Base-by-base conservation (phyloP, 2,113 vertebrate genomes). In the Dryoscopus gambensis region DNA sequence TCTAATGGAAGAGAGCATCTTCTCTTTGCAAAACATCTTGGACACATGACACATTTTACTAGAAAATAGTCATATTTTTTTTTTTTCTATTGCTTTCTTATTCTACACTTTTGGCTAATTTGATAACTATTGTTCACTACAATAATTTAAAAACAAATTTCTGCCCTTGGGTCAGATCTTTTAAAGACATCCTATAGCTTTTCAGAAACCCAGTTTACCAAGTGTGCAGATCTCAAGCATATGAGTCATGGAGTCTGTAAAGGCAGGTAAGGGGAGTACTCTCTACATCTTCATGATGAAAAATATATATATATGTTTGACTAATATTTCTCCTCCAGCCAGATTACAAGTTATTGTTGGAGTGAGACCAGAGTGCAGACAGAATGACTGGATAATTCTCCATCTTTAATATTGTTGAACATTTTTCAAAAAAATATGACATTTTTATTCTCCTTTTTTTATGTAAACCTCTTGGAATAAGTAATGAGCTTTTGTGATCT, bases 381-480 rank as follows among this genome's bases (percentile, higher is more conserved):
- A 49, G 12, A 39, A 79, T 30, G 21, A 68, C 6, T 46, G 52
- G 24, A 60, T 3, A 52, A 47, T 64, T 70, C 16, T 83, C 31
- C 65, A 4, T 19, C 33, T 69, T 52, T 7, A 73, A 21, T 70
- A 14, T 10, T 37, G 4, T 15, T 79, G 20, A 55, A 57, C 3
- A 4, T 4, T 47, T 69, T 82, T 50, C 1, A 0, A 25, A n/a
- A 67, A 64, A n/a, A 24, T 9, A 55, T 0, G 2, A 10, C 9
- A 42, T 63, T 59, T 7, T 2, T 52, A n/a, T 62, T 52, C 31
- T 73, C 10, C 7, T 9, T 57, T 44, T 42, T 63, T 7, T 17
- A 57, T 11, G 3, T 57, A 84, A 84, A 82, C 11, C 7, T 88
- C 30, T 64, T 69, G 28, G 17, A 76, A 83, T 10, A 65, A 75